These are phyloP conservation scores for Lasius platythorax DNA, from an alignment of 2,888 invertebrate genomes.

Conservation along the genomic window DNA sequence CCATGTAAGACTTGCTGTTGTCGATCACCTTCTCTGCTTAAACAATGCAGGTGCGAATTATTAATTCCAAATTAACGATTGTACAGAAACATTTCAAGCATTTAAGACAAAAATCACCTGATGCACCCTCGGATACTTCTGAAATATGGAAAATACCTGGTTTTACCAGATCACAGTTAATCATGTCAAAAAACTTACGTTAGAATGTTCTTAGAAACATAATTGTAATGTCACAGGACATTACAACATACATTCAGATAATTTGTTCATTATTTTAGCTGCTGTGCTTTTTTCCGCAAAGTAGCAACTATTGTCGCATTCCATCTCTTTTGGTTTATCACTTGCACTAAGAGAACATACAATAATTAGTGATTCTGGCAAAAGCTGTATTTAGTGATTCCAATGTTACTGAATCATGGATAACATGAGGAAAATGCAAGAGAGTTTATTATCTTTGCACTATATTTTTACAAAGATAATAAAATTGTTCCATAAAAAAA, in stretches of 20 bases:
- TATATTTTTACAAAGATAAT: constrained; percentile 44
- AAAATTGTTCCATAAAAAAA: constrained; percentile 18
- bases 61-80: constrained; percentile 76
- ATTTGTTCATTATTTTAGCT: constrained; percentile 52
- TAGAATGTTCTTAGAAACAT: constrained; percentile 57
- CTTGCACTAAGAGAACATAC: constrained; percentile 50
- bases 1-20: constrained; percentile 82
- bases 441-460: constrained; percentile 36
- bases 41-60: constrained; percentile 84
- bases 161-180: constrained; percentile 71
- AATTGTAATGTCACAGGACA: constrained; percentile 61
- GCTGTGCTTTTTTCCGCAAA: constrained; percentile 46
- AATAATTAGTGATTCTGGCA: constrained; percentile 58
- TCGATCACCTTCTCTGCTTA: constrained; percentile 85
- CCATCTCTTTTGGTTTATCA: constrained; percentile 46
- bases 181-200: constrained; percentile 64
- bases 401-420: constrained; percentile 37
- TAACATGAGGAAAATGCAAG: constrained; percentile 55
- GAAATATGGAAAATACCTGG: constrained; percentile 75
- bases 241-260: constrained; percentile 51
- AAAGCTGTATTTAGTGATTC: constrained; percentile 50
- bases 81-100: constrained; percentile 70
- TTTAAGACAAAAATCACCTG: constrained; percentile 76
- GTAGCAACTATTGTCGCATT: constrained; percentile 40
- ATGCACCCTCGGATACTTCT: constrained; percentile 77